phyloP scores from a whole-genome alignment of 1,140 invertebrate species.

The Atta cephalotes region DNA sequence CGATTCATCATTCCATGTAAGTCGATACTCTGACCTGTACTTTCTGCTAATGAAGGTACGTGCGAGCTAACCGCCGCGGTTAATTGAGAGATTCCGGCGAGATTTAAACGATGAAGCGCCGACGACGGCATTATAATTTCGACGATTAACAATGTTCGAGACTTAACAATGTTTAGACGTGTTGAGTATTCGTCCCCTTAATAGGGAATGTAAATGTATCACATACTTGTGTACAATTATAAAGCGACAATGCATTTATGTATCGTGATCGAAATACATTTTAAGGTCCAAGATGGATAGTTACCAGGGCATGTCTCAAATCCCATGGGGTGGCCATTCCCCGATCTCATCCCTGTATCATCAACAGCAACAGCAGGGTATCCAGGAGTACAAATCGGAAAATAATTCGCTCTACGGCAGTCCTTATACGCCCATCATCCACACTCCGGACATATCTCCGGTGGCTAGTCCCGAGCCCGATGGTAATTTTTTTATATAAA shows the following conservation, averaged over 20 bases:
- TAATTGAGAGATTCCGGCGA: slow-evolving; percentile 47
- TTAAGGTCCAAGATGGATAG: slow-evolving; percentile 85
- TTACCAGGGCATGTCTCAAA: slow-evolving; percentile 84
- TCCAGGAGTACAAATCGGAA: slow-evolving; percentile 86
- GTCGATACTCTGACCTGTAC: slow-evolving; percentile 64
- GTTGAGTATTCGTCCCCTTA: not conserved
- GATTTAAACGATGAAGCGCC: slow-evolving; percentile 16
- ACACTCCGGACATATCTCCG: slow-evolving; percentile 85
- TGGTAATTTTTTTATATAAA: slow-evolving; percentile 72
- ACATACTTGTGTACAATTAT: not conserved
- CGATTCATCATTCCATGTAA: slow-evolving; percentile 86
- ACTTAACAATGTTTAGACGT: not conserved
- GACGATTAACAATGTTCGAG: slow-evolving; percentile 14
- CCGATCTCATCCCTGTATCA: slow-evolving; percentile 86
- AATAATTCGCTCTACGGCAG: slow-evolving; percentile 86
- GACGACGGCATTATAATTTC: not conserved
- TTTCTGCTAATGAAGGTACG: slow-evolving; percentile 52
- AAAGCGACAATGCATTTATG: not conserved
- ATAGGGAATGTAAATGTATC: not conserved
- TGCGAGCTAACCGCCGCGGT: slow-evolving; percentile 24
- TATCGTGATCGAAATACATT: slow-evolving; percentile 29
- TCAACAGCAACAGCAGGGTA: slow-evolving; percentile 82
- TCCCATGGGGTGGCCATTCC: slow-evolving; percentile 85
- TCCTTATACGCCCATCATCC: slow-evolving; percentile 85
- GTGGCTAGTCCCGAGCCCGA: slow-evolving; percentile 85